Conservation (phyloP, 1,140 invertebrate species). For the Rhizoglyphus robini region DNA sequence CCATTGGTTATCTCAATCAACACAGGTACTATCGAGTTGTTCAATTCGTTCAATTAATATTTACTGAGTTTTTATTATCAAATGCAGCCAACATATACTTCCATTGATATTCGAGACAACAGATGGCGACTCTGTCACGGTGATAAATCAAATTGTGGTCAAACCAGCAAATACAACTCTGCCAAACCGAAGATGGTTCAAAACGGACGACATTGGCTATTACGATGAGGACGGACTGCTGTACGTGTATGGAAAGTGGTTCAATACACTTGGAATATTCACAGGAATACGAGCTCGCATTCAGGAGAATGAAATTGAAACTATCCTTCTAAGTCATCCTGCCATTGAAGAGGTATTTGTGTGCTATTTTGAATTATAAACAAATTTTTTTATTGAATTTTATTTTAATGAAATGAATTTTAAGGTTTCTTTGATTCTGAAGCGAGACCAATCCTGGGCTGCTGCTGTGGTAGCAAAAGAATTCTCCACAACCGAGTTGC, state of each 20-base stretch:
- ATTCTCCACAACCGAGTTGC: neutral
- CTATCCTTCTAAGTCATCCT: neutral
- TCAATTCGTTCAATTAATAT: too few species aligned
- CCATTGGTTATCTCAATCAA: constrained; percentile 1
- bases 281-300: neutral
- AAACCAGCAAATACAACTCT: neutral
- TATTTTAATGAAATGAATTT: too few species aligned
- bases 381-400: too few species aligned
- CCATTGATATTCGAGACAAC: neutral
- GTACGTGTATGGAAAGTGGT: constrained; percentile 8
- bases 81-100: neutral
- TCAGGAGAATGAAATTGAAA: constrained; percentile 4
- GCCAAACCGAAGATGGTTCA: neutral
- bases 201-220: constrained; percentile 13
- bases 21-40: neutral
- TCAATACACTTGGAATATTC: neutral
- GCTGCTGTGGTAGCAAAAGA: neutral
- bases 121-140: neutral
- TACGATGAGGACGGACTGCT: constrained; percentile 17
- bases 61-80: neutral
- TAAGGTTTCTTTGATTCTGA: neutral
- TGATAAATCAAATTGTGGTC: neutral
- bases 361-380: too few species aligned
- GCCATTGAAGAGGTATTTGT: neutral
- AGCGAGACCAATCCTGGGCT: neutral